phyloP scores from a whole-genome alignment of 2,113 vertebrate species.

The Hiodon alosoides region DNA sequence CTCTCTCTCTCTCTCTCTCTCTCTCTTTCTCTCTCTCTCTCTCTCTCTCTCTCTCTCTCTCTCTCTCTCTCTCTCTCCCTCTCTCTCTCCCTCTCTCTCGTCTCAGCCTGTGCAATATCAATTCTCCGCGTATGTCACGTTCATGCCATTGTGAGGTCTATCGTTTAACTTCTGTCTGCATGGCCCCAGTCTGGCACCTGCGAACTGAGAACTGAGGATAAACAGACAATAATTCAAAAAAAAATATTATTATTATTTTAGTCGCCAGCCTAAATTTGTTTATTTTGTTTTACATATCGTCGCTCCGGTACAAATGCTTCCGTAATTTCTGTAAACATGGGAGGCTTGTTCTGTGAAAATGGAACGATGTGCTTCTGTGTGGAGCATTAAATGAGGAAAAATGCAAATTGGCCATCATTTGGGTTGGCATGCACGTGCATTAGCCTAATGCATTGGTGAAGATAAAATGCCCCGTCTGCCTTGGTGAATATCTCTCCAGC shows the following conservation, averaged over 20 bases:
- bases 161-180: too few relatives aligned
- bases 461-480: conserved; percentile 34
- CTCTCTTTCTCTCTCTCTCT: too few relatives aligned
- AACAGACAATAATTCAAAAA: too few relatives aligned
- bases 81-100: too few relatives aligned
- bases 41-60: too few relatives aligned
- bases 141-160: too few relatives aligned
- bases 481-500: conserved; percentile 30
- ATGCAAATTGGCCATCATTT: conserved; percentile 30
- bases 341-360: background rate
- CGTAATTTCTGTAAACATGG: conserved; percentile 25
- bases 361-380: background rate
- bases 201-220: too few relatives aligned
- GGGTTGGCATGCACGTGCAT: conserved; percentile 21
- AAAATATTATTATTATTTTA: background rate
- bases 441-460: conserved; percentile 30
- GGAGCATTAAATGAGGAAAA: conserved; percentile 15
- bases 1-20: too few relatives aligned
- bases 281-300: conserved; percentile 15
- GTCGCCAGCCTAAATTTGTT: background rate
- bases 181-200: too few relatives aligned
- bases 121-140: too few relatives aligned
- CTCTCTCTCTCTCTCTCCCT: too few relatives aligned
- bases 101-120: too few relatives aligned
- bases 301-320: background rate